phyloP scores from a whole-genome alignment of 2,888 invertebrate genomes.

The Drosophila cracens region DNA sequence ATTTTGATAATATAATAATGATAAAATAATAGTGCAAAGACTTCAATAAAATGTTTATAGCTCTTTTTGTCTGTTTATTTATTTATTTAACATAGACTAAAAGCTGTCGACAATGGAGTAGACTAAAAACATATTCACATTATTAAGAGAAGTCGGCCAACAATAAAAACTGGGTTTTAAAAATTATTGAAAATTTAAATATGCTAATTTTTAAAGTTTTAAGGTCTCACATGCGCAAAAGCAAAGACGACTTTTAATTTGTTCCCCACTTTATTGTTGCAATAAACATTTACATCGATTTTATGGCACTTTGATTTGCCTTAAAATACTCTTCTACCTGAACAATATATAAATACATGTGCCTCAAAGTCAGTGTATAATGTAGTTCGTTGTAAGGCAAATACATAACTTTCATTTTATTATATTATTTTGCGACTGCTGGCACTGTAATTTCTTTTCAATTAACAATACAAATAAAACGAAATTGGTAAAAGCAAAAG shows the following conservation, averaged over 20 bases:
- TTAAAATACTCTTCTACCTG: background rate
- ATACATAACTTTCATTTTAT: slow-evolving; percentile 47
- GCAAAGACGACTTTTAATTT: background rate
- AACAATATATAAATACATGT: background rate
- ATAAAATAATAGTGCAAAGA: background rate
- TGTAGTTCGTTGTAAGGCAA: background rate
- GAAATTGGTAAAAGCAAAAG: slow-evolving; percentile 70
- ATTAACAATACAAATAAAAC: slow-evolving; percentile 64
- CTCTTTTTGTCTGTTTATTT: background rate
- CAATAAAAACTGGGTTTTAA: background rate
- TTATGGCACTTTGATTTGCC: background rate
- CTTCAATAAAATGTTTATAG: background rate
- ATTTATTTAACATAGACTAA: background rate
- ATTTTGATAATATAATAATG: background rate
- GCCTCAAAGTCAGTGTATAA: slow-evolving; percentile 3
- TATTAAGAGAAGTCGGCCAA: background rate
- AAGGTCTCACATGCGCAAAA: background rate
- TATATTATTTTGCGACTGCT: slow-evolving; percentile 44
- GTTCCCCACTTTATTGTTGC: background rate
- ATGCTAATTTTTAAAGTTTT: background rate
- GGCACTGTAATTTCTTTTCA: slow-evolving; percentile 73
- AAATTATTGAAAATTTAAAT: background rate
- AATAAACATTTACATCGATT: background rate
- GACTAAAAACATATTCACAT: background rate
- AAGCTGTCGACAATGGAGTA: background rate